Conservation (phyloP, 2,113 vertebrate species). For the Buteo buteo region DNA sequence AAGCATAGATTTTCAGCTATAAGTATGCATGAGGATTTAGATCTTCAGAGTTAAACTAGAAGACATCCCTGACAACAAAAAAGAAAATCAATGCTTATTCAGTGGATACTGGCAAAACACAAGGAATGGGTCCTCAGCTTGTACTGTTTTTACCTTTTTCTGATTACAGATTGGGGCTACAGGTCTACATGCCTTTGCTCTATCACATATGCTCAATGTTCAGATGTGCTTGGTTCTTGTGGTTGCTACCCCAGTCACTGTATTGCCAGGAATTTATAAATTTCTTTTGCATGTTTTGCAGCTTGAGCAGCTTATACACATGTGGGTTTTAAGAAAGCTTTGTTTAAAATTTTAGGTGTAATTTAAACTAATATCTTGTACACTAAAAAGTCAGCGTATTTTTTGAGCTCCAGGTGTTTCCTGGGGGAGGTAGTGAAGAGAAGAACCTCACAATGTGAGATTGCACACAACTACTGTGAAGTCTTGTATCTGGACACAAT, state of each 20-base stretch:
- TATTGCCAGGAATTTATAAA: background rate
- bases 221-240: background rate
- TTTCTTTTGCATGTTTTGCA: background rate
- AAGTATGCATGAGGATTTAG: background rate
- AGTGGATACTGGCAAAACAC: background rate
- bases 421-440: background rate
- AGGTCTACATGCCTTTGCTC: background rate
- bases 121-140: background rate
- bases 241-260: background rate
- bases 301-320: background rate
- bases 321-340: background rate
- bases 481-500: background rate
- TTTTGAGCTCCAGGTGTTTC: background rate
- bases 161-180: background rate
- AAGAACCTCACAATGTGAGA: background rate
- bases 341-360: background rate
- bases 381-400: background rate
- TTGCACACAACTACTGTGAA: background rate
- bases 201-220: background rate
- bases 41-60: background rate
- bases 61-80: background rate
- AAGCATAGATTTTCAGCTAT: background rate
- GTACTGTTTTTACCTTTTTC: background rate
- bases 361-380: background rate
- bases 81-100: background rate